Conservation (phyloP, 2,888 invertebrate species). For the Orchesella flavescens region DNA sequence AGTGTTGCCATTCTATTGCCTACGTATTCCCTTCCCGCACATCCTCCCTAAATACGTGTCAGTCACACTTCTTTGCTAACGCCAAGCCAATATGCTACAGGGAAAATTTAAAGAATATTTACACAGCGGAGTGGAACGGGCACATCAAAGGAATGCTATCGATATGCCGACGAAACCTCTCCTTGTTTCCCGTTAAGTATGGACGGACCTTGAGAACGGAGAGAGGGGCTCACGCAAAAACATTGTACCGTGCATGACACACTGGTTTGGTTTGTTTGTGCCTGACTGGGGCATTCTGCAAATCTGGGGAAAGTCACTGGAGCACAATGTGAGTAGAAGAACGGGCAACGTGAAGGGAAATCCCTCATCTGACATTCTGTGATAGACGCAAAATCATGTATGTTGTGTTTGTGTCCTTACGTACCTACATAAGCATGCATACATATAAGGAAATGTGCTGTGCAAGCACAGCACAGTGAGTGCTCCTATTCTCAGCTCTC, state of each 20-base stretch:
- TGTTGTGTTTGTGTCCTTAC: no score
- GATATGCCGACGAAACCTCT: background rate
- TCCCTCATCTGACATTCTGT: slow-evolving; percentile 28
- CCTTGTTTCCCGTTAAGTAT: background rate
- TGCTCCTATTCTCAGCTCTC: no score
- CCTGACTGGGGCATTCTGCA: slow-evolving; percentile 44
- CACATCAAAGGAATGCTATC: background rate
- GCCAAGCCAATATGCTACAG: background rate
- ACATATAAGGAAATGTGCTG: background rate
- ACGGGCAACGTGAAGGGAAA: slow-evolving; percentile 37
- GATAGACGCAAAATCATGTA: no score
- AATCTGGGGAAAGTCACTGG: slow-evolving; percentile 29
- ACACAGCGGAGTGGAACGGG: background rate
- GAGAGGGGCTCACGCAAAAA: background rate
- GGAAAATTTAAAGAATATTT: slow-evolving; percentile 13
- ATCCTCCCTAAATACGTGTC: background rate
- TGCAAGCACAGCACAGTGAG: background rate
- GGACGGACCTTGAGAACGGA: slow-evolving; percentile 13
- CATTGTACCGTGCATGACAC: background rate
- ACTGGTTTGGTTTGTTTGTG: slow-evolving; percentile 16
- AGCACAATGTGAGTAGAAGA: background rate
- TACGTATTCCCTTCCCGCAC: no score
- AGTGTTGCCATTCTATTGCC: no score
- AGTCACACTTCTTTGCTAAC: background rate
- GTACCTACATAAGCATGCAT: background rate